phyloP scores from a whole-genome alignment of 2,797 vertebrate genomes.

The Peromyscus eremicus region DNA sequence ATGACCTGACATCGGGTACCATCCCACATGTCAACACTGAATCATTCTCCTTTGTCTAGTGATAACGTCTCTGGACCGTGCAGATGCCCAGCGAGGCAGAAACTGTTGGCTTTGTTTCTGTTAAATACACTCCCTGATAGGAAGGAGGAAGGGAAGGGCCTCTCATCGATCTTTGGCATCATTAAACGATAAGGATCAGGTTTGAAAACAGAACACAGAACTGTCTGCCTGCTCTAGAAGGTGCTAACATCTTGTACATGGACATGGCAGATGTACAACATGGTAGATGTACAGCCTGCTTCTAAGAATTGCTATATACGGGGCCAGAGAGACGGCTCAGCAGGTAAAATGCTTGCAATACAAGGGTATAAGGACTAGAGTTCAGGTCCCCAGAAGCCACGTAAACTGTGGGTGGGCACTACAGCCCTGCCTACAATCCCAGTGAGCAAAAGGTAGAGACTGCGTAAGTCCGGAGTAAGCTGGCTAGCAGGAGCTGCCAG shows the following conservation, averaged over 20 bases:
- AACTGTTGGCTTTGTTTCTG: neutral
- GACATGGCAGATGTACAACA: neutral
- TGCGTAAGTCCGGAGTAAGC: neutral
- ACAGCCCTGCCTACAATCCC: neutral
- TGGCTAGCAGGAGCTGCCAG: neutral
- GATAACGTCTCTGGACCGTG: neutral
- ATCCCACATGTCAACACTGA: neutral
- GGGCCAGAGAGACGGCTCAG: neutral
- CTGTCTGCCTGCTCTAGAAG: neutral
- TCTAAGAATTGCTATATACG: neutral
- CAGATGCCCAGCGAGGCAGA: neutral
- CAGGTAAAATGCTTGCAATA: neutral
- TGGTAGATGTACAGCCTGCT: neutral
- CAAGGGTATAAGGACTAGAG: neutral
- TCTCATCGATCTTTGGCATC: neutral
- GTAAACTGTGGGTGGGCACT: neutral
- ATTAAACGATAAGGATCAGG: neutral
- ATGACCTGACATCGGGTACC: neutral
- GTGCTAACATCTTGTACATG: neutral
- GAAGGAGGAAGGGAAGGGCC: neutral
- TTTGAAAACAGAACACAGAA: neutral
- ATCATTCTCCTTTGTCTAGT: neutral
- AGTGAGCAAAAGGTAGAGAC: neutral
- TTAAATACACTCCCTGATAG: neutral
- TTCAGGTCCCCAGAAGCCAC: neutral